A percentile compares a stretch with the other conserved stretches of the same genome.
These are phyloP conservation scores for Loriculus beryllinus DNA, from an alignment of 2,797 vertebrate genomes.

Conservation along the genomic window DNA sequence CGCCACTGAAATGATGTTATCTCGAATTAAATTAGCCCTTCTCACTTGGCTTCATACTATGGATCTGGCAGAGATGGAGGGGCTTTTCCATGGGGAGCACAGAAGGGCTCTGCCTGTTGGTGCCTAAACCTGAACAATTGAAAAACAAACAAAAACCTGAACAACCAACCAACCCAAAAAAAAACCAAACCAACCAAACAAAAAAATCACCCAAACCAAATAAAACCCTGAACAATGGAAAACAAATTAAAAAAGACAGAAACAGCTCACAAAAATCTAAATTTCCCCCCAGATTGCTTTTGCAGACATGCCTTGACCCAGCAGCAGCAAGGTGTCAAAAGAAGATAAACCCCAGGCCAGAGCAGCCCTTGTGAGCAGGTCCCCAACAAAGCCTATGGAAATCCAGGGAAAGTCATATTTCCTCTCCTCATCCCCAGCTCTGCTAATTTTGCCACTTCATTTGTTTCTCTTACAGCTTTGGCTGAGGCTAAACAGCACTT, in stretches of 20 bases:
- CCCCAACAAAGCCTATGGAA: background rate
- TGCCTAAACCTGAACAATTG: background rate
- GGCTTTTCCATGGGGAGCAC: rapidly evolving
- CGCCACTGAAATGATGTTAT: background rate
- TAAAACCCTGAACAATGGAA: background rate
- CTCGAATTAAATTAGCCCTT: background rate
- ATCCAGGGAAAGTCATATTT: rapidly evolving
- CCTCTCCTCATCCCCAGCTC: background rate
- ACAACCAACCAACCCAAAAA: background rate
- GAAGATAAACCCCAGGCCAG: background rate
- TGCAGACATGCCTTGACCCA: rapidly evolving
- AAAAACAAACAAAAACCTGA: background rate
- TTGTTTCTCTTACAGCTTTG: background rate
- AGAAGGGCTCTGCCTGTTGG: background rate
- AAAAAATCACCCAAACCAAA: background rate
- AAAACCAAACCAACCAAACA: too few species aligned
- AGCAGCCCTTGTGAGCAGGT: background rate
- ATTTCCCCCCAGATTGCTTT: background rate
- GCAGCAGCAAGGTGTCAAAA: background rate
- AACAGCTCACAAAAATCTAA: background rate
- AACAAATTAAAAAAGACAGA: background rate
- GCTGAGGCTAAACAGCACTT: background rate
- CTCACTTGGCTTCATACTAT: background rate
- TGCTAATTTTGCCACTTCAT: background rate
- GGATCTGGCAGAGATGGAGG: background rate